Evolutionary conservation across 2,113 vertebrate species (phyloP).

Genomic region (Tragelaphus buxtoni): DNA sequence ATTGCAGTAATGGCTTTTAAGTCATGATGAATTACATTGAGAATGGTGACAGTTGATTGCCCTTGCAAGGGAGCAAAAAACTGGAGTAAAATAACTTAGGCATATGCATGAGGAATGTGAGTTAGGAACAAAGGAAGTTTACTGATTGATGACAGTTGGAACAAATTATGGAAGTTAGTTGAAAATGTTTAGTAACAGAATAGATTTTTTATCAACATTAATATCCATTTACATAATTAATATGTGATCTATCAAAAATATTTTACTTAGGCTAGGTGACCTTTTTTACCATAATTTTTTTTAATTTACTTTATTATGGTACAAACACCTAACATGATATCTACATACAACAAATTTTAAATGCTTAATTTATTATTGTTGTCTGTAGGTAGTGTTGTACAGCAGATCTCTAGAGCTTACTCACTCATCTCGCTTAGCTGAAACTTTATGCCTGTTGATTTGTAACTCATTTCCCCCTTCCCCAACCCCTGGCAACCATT

Average conservation of each 20-base stretch:
- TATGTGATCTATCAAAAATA: not conserved
- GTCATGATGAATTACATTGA: not conserved
- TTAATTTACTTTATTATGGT: not conserved
- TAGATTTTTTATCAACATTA: constrained; percentile 17
- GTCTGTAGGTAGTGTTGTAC: not conserved
- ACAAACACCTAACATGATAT: not conserved
- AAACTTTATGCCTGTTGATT: not conserved
- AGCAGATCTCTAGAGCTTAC: not conserved
- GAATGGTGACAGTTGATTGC: constrained; percentile 5
- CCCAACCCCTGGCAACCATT: not conserved
- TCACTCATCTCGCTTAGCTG: not conserved
- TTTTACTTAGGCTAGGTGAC: not conserved
- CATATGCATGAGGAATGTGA: not conserved
- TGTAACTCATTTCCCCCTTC: not conserved
- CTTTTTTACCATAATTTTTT: not conserved
- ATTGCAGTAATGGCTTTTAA: not conserved
- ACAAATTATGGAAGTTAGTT: constrained; percentile 3
- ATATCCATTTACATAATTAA: constrained; percentile 13
- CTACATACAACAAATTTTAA: not conserved
- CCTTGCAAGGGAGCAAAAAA: not conserved
- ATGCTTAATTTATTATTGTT: not conserved
- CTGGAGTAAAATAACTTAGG: constrained; percentile 1
- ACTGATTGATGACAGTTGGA: constrained; percentile 18
- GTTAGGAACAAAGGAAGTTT: not conserved
- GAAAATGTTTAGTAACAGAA: constrained; percentile 13